Conservation (phyloP, 2,888 invertebrate species). For the Arrhopalites spinosus region DNA sequence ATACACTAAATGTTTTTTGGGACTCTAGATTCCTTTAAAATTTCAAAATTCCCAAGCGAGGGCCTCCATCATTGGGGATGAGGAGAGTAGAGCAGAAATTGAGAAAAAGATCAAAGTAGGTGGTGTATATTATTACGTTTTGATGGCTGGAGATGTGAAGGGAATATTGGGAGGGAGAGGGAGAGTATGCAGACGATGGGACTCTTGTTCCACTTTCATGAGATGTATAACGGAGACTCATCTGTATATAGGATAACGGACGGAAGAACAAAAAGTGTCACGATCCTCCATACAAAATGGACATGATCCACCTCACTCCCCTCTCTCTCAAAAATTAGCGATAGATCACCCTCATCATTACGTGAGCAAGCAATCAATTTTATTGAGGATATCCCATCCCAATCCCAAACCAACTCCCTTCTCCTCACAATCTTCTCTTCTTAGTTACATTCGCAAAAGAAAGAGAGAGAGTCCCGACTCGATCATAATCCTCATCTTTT, state of each 20-base stretch:
- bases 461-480: neutral
- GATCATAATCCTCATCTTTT: conserved; percentile 8
- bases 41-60: neutral
- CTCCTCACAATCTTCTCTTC: neutral
- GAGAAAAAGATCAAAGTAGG: neutral
- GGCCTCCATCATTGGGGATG: neutral
- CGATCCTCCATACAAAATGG: conserved; percentile 26
- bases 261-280: conserved; percentile 35
- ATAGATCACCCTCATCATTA: conserved; percentile 37
- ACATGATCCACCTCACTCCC: conserved; percentile 32
- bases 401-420: no score
- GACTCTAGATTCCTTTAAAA: neutral
- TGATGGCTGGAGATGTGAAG: conserved; percentile 16
- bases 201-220: conserved; percentile 35
- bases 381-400: neutral
- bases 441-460: neutral
- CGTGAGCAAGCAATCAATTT: conserved; percentile 34
- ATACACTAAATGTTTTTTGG: neutral
- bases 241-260: conserved; percentile 30
- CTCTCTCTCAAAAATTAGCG: conserved; percentile 27
- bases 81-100: neutral
- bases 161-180: no score
- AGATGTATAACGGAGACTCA: conserved; percentile 31
- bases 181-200: neutral
- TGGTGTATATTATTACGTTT: neutral